These are phyloP conservation scores for Enteromius viviparus DNA, from an alignment of 2,797 vertebrate genomes.

Conservation along the genomic window DNA sequence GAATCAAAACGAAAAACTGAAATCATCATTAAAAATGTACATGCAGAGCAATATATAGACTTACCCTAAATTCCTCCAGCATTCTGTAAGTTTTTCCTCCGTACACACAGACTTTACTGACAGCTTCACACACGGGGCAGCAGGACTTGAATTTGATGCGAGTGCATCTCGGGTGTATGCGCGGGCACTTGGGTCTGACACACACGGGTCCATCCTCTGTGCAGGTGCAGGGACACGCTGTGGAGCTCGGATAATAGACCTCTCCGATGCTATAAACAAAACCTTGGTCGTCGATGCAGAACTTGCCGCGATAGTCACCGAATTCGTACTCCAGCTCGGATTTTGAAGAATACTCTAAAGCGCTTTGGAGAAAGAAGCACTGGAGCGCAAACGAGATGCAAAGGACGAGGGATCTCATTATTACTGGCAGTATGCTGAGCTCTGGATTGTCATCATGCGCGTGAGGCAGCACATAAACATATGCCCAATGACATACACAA, in stretches of 20 bases:
- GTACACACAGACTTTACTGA: constrained; percentile 77
- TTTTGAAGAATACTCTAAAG: constrained; percentile 70
- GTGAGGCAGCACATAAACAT: not conserved
- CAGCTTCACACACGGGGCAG: constrained; percentile 79
- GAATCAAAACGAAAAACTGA: not conserved
- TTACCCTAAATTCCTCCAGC: constrained; percentile 82
- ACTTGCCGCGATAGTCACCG: constrained; percentile 80
- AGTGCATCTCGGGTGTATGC: constrained; percentile 79
- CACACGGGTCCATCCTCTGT: constrained; percentile 80
- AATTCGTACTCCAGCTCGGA: constrained; percentile 75
- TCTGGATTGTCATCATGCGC: constrained; percentile 13
- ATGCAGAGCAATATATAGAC: not conserved
- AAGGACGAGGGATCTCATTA: constrained; percentile 65
- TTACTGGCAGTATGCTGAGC: constrained; percentile 32
- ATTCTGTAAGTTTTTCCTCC: constrained; percentile 74
- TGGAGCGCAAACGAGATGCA: constrained; percentile 59
- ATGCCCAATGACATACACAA: constrained; percentile 23
- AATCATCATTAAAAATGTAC: not conserved
- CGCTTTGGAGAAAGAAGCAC: constrained; percentile 45
- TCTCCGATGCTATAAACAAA: constrained; percentile 80
- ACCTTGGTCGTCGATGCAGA: constrained; percentile 80
- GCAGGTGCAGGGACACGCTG: constrained; percentile 81
- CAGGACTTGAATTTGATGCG: constrained; percentile 74
- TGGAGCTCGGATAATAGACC: constrained; percentile 74
- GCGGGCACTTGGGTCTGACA: constrained; percentile 75